phyloP scores from a whole-genome alignment of 2,888 invertebrate genomes.

The Allacma fusca region DNA sequence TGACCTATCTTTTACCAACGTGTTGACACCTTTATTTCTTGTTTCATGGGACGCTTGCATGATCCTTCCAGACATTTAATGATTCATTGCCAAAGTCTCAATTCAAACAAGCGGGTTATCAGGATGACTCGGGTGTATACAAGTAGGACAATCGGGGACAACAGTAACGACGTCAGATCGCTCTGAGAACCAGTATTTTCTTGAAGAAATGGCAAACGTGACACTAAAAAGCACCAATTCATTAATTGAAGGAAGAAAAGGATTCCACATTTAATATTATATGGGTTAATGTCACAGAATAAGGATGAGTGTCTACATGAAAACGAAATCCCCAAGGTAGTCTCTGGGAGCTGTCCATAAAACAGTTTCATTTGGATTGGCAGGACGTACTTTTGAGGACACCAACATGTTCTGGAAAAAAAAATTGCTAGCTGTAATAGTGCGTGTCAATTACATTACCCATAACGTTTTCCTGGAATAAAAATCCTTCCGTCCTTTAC shows the following conservation, averaged over 20 bases:
- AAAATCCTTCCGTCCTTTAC: no score
- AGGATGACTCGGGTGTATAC: neutral
- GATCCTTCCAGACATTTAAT: no score
- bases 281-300: neutral
- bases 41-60: no score
- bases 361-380: conserved; percentile 34
- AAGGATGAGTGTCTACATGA: conserved; percentile 5
- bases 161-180: conserved; percentile 14
- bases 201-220: conserved; percentile 30
- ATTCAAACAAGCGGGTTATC: neutral
- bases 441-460: no score
- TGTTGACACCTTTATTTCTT: no score
- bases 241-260: neutral
- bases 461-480: no score
- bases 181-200: conserved; percentile 31
- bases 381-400: conserved; percentile 27
- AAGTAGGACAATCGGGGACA: conserved; percentile 8
- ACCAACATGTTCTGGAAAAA: conserved; percentile 37
- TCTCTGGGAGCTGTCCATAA: conserved; percentile 32
- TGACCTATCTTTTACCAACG: no score
- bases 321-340: conserved; percentile 32
- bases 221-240: conserved; percentile 14
- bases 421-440: no score
- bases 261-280: no score
- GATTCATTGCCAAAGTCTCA: no score